Evolutionary conservation across 2,797 vertebrate genomes (phyloP).

Genomic region (Melopsittacus undulatus): DNA sequence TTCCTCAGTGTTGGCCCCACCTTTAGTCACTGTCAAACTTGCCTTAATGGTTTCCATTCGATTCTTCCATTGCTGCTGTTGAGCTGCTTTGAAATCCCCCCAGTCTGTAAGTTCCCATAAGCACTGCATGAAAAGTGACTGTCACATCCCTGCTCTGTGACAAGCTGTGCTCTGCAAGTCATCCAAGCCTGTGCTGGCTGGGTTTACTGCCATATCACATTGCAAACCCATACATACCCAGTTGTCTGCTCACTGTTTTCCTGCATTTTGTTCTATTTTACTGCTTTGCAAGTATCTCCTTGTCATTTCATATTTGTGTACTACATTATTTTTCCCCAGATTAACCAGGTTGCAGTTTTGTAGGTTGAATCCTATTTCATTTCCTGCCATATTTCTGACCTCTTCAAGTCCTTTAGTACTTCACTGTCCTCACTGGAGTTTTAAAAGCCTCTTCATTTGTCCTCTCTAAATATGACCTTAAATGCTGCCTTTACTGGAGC

Average conservation of each 20-base stretch:
- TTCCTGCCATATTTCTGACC: slow-evolving; percentile 33
- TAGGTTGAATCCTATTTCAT: slow-evolving; percentile 14
- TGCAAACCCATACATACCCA: neutral
- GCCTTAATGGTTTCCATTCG: neutral
- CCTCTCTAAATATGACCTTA: neutral
- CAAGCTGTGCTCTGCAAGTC: neutral
- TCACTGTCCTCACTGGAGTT: neutral
- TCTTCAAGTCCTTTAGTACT: slow-evolving; percentile 6
- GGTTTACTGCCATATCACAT: neutral
- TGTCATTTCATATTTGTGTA: neutral
- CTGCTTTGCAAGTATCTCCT: neutral
- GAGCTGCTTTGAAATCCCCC: neutral
- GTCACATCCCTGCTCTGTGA: neutral
- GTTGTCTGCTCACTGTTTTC: neutral
- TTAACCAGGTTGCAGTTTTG: neutral
- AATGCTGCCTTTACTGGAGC: neutral
- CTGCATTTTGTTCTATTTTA: neutral
- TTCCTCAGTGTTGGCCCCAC: neutral
- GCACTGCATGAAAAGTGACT: neutral
- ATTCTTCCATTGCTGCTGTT: neutral
- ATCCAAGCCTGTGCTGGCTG: neutral
- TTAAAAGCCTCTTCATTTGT: neutral
- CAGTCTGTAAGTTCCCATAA: neutral
- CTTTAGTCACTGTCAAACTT: neutral
- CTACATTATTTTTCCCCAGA: slow-evolving; percentile 18